A percentile compares a stretch with the other conserved stretches of the same genome.
Conservation (phyloP, 92 coral and sea anemone species). For the Parazoanthus atlanticus region DNA sequence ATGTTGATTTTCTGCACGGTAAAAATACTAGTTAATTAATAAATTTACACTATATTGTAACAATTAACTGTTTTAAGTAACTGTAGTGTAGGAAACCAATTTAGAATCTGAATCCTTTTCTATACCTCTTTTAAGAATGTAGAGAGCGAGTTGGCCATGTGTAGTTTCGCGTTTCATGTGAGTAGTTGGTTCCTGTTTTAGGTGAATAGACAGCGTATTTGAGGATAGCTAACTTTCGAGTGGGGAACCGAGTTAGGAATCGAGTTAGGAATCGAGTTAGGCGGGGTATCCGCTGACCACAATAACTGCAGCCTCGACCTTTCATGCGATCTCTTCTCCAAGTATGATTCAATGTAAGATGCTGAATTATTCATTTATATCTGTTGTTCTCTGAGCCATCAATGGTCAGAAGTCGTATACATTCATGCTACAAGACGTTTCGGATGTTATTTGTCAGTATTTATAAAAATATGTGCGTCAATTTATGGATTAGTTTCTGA, state of each 20-base stretch:
- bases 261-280: slow-evolving; percentile 5
- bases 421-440: slow-evolving; percentile 11
- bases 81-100: no score
- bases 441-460: not conserved
- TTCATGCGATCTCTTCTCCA: slow-evolving; percentile 10
- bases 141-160: no score
- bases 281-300: slow-evolving; percentile 24
- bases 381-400: slow-evolving; percentile 11
- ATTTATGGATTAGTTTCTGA: slow-evolving; percentile 12
- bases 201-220: no score
- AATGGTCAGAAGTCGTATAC: slow-evolving; percentile 18
- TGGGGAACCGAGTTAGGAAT: not conserved
- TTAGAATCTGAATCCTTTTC: no score
- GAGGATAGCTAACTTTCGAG: not conserved
- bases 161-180: no score
- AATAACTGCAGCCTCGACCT: not conserved
- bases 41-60: no score
- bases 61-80: no score
- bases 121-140: no score
- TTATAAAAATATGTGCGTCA: slow-evolving; percentile 3
- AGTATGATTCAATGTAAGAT: not conserved
- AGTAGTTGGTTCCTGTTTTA: no score
- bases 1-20: no score
- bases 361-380: slow-evolving; percentile 18
- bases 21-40: no score